Evolutionary conservation across 30 jellyfish, hydroid and myxozoan species (phyloP).

Genomic region (Chironex yamaguchii): DNA sequence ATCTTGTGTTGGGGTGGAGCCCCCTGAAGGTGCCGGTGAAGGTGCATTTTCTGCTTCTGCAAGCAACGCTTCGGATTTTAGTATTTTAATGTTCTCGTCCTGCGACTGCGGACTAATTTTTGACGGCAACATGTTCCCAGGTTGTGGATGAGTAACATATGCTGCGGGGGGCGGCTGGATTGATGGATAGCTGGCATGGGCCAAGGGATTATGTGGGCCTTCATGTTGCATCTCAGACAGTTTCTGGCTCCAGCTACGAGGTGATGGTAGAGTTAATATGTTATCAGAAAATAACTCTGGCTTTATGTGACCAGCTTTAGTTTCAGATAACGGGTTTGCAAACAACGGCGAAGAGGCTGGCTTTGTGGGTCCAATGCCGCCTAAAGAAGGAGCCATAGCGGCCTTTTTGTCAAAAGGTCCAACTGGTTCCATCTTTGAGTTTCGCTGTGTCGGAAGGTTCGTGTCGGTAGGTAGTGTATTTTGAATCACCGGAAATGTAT

Average conservation of each 20-base stretch:
- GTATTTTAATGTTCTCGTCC: too few species aligned
- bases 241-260: not conserved
- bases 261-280: not conserved
- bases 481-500: not conserved
- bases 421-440: not conserved
- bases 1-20: conserved; percentile 65
- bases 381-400: not conserved
- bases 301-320: not conserved
- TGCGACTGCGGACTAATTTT: too few species aligned
- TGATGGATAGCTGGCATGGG: not conserved
- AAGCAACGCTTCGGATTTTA: not conserved
- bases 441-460: not conserved
- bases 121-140: too few species aligned
- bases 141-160: not conserved
- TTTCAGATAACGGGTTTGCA: too few species aligned
- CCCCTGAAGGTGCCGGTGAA: conserved; percentile 7
- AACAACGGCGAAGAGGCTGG: too few species aligned
- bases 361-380: not conserved
- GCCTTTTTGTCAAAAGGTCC: not conserved
- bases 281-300: not conserved
- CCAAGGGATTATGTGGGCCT: not conserved
- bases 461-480: not conserved
- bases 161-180: not conserved
- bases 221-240: not conserved
- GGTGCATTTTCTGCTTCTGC: conserved; percentile 14